A percentile compares a stretch with the other conserved stretches of the same genome.
phyloP scores from a whole-genome alignment of 2,797 vertebrate genomes.

The Dendrocincla tyrannina region DNA sequence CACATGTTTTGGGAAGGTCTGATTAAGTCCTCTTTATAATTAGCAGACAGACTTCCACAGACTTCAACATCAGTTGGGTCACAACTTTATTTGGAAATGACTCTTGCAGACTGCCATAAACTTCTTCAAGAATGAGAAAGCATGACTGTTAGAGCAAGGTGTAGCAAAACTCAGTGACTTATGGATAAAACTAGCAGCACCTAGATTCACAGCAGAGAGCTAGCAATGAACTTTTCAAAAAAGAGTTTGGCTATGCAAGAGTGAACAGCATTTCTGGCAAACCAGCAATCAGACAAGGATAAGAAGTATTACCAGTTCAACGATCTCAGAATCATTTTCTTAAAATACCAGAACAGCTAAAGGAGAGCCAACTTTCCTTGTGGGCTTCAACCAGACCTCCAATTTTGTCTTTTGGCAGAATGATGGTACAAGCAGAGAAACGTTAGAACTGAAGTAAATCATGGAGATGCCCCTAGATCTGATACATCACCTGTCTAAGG shows the following conservation, averaged over 20 bases:
- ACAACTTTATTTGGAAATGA: not conserved
- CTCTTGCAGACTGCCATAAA: not conserved
- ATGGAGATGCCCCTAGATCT: not conserved
- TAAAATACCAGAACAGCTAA: not conserved
- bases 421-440: not conserved
- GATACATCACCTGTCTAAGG: not conserved
- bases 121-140: not conserved
- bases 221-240: not conserved
- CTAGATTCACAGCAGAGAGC: not conserved
- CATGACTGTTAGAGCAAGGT: not conserved
- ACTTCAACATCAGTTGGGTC: not conserved
- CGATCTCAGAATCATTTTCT: not conserved
- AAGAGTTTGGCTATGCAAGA: not conserved
- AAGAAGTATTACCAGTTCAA: not conserved
- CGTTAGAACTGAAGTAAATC: constrained; percentile 18
- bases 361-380: not conserved
- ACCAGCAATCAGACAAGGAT: not conserved
- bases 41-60: not conserved
- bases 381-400: not conserved
- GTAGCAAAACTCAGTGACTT: not conserved
- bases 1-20: not conserved
- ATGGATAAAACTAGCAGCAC: not conserved
- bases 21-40: not conserved
- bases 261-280: not conserved
- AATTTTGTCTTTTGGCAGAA: not conserved